phyloP scores from a whole-genome alignment of 1,140 invertebrate species.

The Episyrphus balteatus region DNA sequence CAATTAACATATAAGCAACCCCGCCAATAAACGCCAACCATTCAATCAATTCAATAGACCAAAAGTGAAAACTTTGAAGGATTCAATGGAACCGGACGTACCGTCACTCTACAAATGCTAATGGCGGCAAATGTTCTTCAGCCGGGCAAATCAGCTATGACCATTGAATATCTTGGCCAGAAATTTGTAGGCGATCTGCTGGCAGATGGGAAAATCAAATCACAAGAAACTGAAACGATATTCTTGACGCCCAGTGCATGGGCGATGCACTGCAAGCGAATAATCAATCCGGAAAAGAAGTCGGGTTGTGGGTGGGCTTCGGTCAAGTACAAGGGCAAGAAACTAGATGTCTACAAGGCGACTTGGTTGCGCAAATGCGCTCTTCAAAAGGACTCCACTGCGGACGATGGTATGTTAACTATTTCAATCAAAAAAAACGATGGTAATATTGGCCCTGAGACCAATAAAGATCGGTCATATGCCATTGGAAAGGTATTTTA shows the following conservation, averaged over 20 bases:
- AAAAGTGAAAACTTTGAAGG: slow-evolving; percentile 32
- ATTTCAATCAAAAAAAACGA: neutral
- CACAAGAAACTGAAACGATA: slow-evolving; percentile 74
- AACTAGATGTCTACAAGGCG: slow-evolving; percentile 78
- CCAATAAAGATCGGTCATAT: slow-evolving; percentile 9
- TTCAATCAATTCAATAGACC: slow-evolving; percentile 10
- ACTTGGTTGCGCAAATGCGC: slow-evolving; percentile 62
- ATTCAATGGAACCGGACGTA: slow-evolving; percentile 45
- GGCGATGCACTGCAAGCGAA: slow-evolving; percentile 83
- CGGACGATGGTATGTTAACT: slow-evolving; percentile 25
- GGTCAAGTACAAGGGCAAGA: slow-evolving; percentile 70
- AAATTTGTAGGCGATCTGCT: slow-evolving; percentile 80
- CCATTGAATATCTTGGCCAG: slow-evolving; percentile 84
- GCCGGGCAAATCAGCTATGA: slow-evolving; percentile 68
- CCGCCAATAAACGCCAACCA: neutral
- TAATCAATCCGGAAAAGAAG: slow-evolving; percentile 83
- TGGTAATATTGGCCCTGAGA: slow-evolving; percentile 8
- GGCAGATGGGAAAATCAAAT: slow-evolving; percentile 76
- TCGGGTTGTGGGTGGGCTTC: slow-evolving; percentile 86
- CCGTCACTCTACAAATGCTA: slow-evolving; percentile 74
- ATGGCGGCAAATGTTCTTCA: slow-evolving; percentile 68
- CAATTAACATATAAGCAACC: slow-evolving; percentile 3
- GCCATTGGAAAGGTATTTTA: neutral
- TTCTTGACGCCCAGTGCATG: slow-evolving; percentile 85
- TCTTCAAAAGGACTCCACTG: slow-evolving; percentile 41